These are phyloP conservation scores for Enteromius paludinosus DNA, from an alignment of 2,797 vertebrate genomes.

Conservation along the genomic window DNA sequence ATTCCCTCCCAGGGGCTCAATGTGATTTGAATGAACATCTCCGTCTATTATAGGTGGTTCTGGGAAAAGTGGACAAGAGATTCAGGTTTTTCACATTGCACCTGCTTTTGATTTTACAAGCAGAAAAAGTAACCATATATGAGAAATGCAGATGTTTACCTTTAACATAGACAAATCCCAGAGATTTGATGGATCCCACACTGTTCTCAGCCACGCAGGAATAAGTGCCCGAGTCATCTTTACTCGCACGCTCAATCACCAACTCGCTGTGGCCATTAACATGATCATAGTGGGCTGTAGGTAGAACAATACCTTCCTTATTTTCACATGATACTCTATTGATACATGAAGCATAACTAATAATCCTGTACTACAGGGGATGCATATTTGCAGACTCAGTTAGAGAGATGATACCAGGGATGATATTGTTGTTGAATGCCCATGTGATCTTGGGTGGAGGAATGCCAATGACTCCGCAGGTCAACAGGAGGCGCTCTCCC, in stretches of 20 bases:
- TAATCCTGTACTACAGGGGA: not conserved
- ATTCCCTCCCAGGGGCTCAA: conserved; percentile 91
- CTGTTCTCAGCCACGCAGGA: conserved; percentile 90
- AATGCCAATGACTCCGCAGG: conserved; percentile 84
- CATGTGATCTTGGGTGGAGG: conserved; percentile 89
- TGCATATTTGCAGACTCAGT: conserved; percentile 3
- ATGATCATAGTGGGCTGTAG: conserved; percentile 82
- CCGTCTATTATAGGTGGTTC: conserved; percentile 95
- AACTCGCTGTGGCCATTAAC: conserved; percentile 87
- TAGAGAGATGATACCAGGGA: conserved; percentile 81
- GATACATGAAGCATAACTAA: not conserved
- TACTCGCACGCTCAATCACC: conserved; percentile 88
- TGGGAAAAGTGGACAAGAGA: conserved; percentile 64
- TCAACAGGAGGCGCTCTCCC: conserved; percentile 86
- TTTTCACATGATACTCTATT: not conserved
- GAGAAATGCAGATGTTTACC: conserved; percentile 72
- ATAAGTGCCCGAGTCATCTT: conserved; percentile 91
- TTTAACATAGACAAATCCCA: conserved; percentile 93
- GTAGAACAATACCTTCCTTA: conserved; percentile 18
- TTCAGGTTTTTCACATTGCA: not conserved
- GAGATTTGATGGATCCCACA: conserved; percentile 88
- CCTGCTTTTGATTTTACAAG: not conserved
- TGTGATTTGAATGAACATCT: conserved; percentile 85
- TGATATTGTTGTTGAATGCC: conserved; percentile 93
- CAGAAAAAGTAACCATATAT: not conserved